Percentiles rank a stretch among this genome's conserved stretches.
phyloP scores from a whole-genome alignment of 2,797 vertebrate species.

The Bradypodion ventrale region DNA sequence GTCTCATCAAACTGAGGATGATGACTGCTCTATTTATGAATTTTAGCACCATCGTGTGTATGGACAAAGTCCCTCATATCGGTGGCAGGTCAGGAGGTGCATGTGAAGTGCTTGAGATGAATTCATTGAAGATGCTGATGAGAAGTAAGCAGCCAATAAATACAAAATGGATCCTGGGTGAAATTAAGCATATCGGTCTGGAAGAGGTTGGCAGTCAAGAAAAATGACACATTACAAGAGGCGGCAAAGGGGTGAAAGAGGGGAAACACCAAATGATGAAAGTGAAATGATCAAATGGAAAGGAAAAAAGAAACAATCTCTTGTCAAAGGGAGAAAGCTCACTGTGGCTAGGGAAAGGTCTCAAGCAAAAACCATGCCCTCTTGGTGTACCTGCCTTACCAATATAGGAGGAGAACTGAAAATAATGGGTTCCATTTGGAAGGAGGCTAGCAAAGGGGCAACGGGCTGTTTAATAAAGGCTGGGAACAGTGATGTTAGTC shows the following conservation, averaged over 20 bases:
- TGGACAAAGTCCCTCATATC: conserved; percentile 1
- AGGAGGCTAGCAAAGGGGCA: conserved; percentile 26
- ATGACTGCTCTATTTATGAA: conserved; percentile 22
- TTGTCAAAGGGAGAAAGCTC: conserved; percentile 12
- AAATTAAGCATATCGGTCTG: background rate
- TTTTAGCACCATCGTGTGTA: conserved; percentile 14
- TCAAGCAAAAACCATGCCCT: background rate
- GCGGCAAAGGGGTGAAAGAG: background rate
- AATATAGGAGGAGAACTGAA: conserved; percentile 18
- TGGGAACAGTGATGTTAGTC: conserved; percentile 23
- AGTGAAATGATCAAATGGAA: background rate
- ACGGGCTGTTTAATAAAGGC: conserved; percentile 41
- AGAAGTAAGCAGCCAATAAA: conserved; percentile 10
- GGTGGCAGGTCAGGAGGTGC: conserved; percentile 17
- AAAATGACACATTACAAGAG: background rate
- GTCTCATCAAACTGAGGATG: conserved; percentile 22
- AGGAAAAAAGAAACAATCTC: background rate
- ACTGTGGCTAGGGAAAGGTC: background rate
- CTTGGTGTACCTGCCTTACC: conserved; percentile 22
- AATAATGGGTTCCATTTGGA: conserved; percentile 30
- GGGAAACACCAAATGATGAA: background rate
- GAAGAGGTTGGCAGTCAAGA: background rate
- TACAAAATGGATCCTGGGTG: background rate
- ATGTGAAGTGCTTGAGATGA: background rate
- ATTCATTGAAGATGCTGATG: background rate